Evolutionary conservation across 2,888 invertebrate species (phyloP), one percentile per base, ranked within the genome.

Genomic region (Cremastinae sp.): DNA sequence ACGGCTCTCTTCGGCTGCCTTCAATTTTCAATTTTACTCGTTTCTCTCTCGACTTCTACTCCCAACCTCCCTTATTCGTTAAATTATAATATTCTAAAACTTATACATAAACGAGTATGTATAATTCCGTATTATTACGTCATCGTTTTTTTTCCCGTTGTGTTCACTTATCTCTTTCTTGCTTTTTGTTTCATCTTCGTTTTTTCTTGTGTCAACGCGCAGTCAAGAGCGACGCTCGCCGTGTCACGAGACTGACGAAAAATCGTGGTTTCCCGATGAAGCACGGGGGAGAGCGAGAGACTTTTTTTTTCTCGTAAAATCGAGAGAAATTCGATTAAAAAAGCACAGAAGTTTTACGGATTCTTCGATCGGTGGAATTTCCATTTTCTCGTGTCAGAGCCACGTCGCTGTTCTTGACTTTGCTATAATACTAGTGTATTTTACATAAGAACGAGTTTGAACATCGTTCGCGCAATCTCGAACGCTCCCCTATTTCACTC

Each of bases 91-190:
- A 80, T 78, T 79, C 82, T 82, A 81, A 82, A 83, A 82, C 80
- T 83, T 82, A 82, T 81, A 81, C 82, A 83, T 78, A 80, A 80
- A 82, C 81, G 80, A 82, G 78, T 81, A 83, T 83, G 83, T 80
- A 81, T 81, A 82, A 81, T 78, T 78, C 76, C 64, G 51, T 79
- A 75, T 78, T 78, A 78, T 41, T 41, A n/a, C 77, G 79, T 66
- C 45, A 45, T 14, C 61, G 22, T 41, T 12, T n/a, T 2, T 41
- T 9, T 41, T 12, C 9, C 9, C 9, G 4, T 41, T 41, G 41
- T n/a, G 4, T 9, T n/a, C 65, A 43, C 43, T 28, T 41, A 20
- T 43, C 10, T 53, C 39, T 9, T 20, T 56, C 14, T 64, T 43
- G 39, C 22, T 20, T 37, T 45, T 74, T 78, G 1, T 10, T 20